A percentile compares a stretch with the other conserved stretches of the same genome.
Conservation (phyloP, 1,140 invertebrate genomes). For the Lasioglossum albipes region DNA sequence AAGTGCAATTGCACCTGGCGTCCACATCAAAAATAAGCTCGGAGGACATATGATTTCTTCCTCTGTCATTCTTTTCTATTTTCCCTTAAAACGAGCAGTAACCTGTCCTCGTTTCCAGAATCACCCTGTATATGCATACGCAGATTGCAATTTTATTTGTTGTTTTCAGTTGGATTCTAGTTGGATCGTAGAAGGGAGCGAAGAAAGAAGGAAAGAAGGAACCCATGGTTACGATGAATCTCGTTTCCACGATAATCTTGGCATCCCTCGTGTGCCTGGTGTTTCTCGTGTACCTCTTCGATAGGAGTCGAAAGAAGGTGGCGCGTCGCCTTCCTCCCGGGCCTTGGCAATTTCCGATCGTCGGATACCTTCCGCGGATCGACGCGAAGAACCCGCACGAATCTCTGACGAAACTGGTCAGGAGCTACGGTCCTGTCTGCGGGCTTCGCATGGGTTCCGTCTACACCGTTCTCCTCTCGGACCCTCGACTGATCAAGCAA, state of each 20-base stretch:
- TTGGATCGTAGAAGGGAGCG: neutral
- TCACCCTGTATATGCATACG: too few species aligned
- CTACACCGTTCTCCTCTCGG: slow-evolving; percentile 87
- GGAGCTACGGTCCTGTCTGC: slow-evolving; percentile 87
- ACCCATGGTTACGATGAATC: slow-evolving; percentile 34
- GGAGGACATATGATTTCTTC: too few species aligned
- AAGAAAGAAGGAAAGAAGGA: too few species aligned
- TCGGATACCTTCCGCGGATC: slow-evolving; percentile 89
- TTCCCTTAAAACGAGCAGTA: too few species aligned
- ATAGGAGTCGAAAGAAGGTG: slow-evolving; percentile 33
- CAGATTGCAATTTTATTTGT: neutral
- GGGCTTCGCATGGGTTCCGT: slow-evolving; percentile 86
- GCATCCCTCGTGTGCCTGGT: slow-evolving; percentile 40
- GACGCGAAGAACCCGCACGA: slow-evolving; percentile 84
- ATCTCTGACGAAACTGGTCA: slow-evolving; percentile 84
- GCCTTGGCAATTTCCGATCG: slow-evolving; percentile 86
- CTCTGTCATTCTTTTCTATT: too few species aligned
- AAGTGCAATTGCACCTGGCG: too few species aligned
- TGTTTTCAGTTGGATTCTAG: neutral
- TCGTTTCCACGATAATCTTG: slow-evolving; percentile 16
- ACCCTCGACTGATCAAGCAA: slow-evolving; percentile 85
- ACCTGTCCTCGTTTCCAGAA: too few species aligned
- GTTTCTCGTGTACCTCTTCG: slow-evolving; percentile 25
- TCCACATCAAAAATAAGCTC: too few species aligned
- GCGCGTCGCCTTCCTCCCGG: slow-evolving; percentile 84